Evolutionary conservation across 2,113 vertebrate species (phyloP).

Genomic region (Emydocephalus ijimae): DNA sequence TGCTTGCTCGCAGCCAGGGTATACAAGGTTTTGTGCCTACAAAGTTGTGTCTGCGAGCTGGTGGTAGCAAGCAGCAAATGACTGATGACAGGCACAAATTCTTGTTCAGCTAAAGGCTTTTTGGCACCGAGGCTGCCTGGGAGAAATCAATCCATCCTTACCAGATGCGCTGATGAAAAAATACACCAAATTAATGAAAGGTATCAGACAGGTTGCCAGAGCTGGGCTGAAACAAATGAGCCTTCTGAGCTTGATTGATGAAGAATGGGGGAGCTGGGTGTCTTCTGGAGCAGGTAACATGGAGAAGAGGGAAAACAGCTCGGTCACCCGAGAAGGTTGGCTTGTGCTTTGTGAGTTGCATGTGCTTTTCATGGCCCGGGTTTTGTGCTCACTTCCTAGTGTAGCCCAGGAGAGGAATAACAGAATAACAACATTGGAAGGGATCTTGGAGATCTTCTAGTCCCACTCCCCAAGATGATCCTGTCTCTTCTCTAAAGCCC

Average conservation of each 20-base stretch:
- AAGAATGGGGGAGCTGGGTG: conserved; percentile 24
- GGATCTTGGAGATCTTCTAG: neutral
- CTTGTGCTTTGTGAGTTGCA: neutral
- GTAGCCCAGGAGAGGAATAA: neutral
- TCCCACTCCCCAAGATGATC: neutral
- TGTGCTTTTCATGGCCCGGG: neutral
- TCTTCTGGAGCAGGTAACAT: neutral
- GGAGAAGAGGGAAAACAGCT: neutral
- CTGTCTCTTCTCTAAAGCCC: neutral
- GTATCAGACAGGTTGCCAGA: conserved; percentile 28
- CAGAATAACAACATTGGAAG: neutral
- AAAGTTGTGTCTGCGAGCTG: conserved; percentile 33
- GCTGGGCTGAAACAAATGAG: conserved; percentile 24
- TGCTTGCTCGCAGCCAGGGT: neutral
- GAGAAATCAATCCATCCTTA: conserved; percentile 50
- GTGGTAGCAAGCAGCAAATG: conserved; percentile 28
- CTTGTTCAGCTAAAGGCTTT: conserved; percentile 44
- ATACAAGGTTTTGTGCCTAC: conserved; percentile 22
- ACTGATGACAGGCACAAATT: conserved; percentile 48
- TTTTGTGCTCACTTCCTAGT: neutral
- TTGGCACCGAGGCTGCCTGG: conserved; percentile 40
- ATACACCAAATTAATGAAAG: conserved; percentile 53
- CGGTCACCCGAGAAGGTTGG: conserved; percentile 14
- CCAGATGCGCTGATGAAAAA: conserved; percentile 57
- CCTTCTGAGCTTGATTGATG: conserved; percentile 32